These are phyloP conservation scores for Enteromius anoplus DNA, from an alignment of 2,797 vertebrate species.

Conservation along the genomic window DNA sequence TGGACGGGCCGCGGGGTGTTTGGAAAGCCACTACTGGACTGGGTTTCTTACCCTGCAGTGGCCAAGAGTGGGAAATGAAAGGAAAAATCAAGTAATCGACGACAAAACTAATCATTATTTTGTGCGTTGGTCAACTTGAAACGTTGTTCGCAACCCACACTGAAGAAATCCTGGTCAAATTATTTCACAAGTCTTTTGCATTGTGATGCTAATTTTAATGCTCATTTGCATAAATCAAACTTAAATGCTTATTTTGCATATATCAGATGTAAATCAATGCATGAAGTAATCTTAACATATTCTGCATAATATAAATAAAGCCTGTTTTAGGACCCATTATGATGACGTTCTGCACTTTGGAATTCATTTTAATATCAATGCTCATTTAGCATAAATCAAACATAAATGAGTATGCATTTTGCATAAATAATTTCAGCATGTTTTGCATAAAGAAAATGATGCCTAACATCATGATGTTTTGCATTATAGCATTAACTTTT, in stretches of 20 bases:
- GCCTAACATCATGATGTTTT: background rate
- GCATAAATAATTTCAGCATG: background rate
- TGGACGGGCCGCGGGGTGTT: constrained; percentile 59
- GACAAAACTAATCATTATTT: background rate
- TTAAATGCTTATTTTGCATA: too few relatives aligned
- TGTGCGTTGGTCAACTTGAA: too few relatives aligned
- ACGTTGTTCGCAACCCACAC: too few relatives aligned
- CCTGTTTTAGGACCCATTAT: too few relatives aligned
- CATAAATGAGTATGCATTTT: background rate
- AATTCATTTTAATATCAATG: too few relatives aligned
- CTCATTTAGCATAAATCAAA: too few relatives aligned
- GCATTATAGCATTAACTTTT: background rate
- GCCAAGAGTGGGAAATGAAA: background rate
- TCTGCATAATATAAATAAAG: too few relatives aligned
- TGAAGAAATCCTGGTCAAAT: background rate
- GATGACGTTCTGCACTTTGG: too few relatives aligned
- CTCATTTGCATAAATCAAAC: too few relatives aligned
- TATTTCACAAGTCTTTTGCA: background rate
- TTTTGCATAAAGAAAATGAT: background rate
- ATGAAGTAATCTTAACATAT: too few relatives aligned
- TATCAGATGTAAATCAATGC: too few relatives aligned
- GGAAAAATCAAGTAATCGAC: background rate
- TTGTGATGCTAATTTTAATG: background rate
- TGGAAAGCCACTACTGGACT: constrained; percentile 33
- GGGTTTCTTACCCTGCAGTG: constrained; percentile 27